phyloP scores from a whole-genome alignment of 2,888 invertebrate species.

The Cataglyphis livida region DNA sequence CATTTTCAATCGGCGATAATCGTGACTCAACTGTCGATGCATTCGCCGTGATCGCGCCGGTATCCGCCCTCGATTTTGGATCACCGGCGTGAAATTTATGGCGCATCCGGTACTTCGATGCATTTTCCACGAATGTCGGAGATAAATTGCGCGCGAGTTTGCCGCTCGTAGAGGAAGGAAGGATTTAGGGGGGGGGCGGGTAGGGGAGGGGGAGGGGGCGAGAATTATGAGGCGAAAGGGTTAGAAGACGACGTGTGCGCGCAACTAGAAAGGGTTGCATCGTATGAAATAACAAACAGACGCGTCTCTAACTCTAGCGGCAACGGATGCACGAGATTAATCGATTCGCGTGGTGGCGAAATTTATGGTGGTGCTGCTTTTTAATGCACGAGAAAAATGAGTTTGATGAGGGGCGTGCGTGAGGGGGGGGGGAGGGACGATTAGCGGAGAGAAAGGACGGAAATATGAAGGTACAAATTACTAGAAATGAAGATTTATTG shows the following conservation, averaged over 20 bases:
- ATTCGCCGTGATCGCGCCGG: not conserved
- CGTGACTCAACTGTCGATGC: slow-evolving; percentile 15
- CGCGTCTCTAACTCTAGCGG: slow-evolving; percentile 39
- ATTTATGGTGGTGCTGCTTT: slow-evolving; percentile 33
- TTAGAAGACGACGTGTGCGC: slow-evolving; percentile 26
- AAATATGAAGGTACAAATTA: slow-evolving; percentile 8
- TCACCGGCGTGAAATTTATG: slow-evolving; percentile 45
- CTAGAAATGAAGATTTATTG: not conserved
- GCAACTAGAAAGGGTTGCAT: not conserved
- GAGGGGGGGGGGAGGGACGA: not conserved
- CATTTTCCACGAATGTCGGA: slow-evolving; percentile 47
- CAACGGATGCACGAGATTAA: slow-evolving; percentile 44
- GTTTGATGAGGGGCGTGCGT: slow-evolving; percentile 5
- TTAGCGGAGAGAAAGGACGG: not conserved
- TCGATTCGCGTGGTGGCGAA: slow-evolving; percentile 5
- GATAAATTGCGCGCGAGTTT: slow-evolving; percentile 38
- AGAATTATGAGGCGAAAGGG: slow-evolving; percentile 42
- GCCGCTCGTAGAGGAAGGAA: not conserved
- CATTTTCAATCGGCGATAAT: slow-evolving; percentile 43
- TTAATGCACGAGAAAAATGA: slow-evolving; percentile 41
- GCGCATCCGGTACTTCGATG: slow-evolving; percentile 43
- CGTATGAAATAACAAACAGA: slow-evolving; percentile 48
- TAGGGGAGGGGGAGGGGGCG: slow-evolving; percentile 4
- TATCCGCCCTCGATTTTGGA: slow-evolving; percentile 45
- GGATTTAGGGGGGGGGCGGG: slow-evolving; percentile 6